Conservation (phyloP, 2,888 invertebrate genomes). For the Caenorhabditis sp. region DNA sequence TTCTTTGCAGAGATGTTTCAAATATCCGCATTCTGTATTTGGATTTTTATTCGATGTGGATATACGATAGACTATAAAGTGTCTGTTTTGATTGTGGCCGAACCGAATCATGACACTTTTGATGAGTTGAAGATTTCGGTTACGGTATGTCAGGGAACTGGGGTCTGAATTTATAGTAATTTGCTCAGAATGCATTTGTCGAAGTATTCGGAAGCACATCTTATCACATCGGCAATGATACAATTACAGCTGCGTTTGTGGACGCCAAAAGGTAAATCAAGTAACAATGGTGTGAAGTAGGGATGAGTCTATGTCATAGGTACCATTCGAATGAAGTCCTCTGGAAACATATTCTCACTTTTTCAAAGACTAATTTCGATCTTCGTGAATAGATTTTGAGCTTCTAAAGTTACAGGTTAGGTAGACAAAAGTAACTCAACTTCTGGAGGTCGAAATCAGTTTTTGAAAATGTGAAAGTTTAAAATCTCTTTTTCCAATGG, state of each 20-base stretch:
- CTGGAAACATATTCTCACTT: too few species aligned
- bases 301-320: too few species aligned
- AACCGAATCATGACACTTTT: conserved; percentile 57
- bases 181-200: conserved; percentile 64
- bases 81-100: conserved; percentile 68
- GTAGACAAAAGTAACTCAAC: too few species aligned
- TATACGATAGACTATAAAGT: conserved; percentile 63
- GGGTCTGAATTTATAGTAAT: not conserved
- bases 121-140: conserved; percentile 63
- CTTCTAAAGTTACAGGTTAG: too few species aligned
- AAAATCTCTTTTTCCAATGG: too few species aligned
- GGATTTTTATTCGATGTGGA: conserved; percentile 6
- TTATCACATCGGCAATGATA: conserved; percentile 64
- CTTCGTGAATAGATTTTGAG: too few species aligned
- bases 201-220: conserved; percentile 68
- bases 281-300: too few species aligned
- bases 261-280: conserved; percentile 54
- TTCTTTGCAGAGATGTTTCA: conserved; percentile 13
- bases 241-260: conserved; percentile 66
- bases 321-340: too few species aligned
- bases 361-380: too few species aligned
- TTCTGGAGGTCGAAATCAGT: too few species aligned
- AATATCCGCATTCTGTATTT: conserved; percentile 1
- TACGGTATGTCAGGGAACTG: conserved; percentile 50
- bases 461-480: too few species aligned